Evolutionary conservation across 2,113 vertebrate species (phyloP).

Genomic region (cattle (Bos taurus)): DNA sequence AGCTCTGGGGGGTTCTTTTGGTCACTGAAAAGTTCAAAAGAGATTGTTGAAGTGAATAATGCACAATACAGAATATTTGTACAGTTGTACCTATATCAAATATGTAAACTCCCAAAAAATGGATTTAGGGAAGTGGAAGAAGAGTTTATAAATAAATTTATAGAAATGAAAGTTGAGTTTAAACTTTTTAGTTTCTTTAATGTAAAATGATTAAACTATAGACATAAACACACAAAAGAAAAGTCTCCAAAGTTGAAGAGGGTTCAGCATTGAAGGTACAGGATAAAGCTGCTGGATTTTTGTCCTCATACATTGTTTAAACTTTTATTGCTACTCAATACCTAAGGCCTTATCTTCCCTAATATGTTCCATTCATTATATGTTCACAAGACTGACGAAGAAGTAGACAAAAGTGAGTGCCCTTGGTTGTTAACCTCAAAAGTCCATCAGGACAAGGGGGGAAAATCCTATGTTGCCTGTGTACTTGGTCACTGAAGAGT

Average conservation of each 20-base stretch:
- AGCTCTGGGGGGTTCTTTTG: not conserved
- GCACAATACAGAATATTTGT: not conserved
- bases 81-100: not conserved
- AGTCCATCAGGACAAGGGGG: not conserved
- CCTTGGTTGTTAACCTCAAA: not conserved
- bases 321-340: not conserved
- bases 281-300: not conserved
- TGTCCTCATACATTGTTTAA: not conserved
- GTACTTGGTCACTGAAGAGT: not conserved
- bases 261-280: not conserved
- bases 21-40: not conserved
- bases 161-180: constrained; percentile 8
- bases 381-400: not conserved
- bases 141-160: constrained; percentile 1
- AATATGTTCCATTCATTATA: not conserved
- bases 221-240: not conserved
- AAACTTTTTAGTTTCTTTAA: not conserved
- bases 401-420: not conserved
- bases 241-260: not conserved
- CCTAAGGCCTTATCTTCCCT: not conserved
- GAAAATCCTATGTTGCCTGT: not conserved
- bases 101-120: not conserved
- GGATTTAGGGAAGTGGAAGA: not conserved
- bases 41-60: not conserved
- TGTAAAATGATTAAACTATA: not conserved